Evolutionary conservation across 2,888 invertebrate species (phyloP).

Genomic region (Trissonchulus sp.): DNA sequence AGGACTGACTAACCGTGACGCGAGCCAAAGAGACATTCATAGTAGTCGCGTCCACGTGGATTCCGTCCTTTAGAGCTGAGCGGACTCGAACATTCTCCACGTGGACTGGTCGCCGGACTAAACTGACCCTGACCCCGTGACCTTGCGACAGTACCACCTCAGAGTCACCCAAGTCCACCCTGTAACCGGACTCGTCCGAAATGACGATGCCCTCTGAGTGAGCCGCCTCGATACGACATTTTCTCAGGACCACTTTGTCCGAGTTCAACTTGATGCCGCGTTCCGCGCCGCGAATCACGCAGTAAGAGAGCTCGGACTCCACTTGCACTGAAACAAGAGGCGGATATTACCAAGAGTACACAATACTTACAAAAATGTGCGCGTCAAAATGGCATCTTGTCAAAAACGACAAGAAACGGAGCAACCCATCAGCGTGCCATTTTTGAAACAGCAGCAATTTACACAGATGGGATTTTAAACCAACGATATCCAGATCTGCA

Average conservation of each 20-base stretch:
- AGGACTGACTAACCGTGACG: not conserved
- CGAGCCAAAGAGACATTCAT: not conserved
- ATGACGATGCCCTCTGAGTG: slow-evolving; percentile 13
- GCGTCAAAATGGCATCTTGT: too few species aligned
- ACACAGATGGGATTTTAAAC: too few species aligned
- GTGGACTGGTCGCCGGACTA: not conserved
- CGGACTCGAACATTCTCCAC: not conserved
- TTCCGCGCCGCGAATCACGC: slow-evolving; percentile 12
- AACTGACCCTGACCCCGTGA: slow-evolving; percentile 3
- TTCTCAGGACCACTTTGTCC: slow-evolving; percentile 2
- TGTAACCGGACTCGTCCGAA: not conserved
- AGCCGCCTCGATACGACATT: slow-evolving; percentile 23
- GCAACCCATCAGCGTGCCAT: not conserved
- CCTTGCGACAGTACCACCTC: slow-evolving; percentile 2
- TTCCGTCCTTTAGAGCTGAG: not conserved
- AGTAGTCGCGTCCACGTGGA: slow-evolving; percentile 15
- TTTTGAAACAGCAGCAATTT: not conserved
- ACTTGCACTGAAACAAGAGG: too few species aligned
- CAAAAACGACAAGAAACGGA: too few species aligned
- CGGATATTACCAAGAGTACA: too few species aligned
- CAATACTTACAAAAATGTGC: too few species aligned
- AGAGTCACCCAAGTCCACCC: slow-evolving; percentile 24
- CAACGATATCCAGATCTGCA: too few species aligned
- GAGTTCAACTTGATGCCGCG: slow-evolving; percentile 24
- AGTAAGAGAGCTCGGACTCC: too few species aligned